Evolutionary conservation across 2,888 invertebrate genomes (phyloP).

Genomic region (Emmelina monodactyla): DNA sequence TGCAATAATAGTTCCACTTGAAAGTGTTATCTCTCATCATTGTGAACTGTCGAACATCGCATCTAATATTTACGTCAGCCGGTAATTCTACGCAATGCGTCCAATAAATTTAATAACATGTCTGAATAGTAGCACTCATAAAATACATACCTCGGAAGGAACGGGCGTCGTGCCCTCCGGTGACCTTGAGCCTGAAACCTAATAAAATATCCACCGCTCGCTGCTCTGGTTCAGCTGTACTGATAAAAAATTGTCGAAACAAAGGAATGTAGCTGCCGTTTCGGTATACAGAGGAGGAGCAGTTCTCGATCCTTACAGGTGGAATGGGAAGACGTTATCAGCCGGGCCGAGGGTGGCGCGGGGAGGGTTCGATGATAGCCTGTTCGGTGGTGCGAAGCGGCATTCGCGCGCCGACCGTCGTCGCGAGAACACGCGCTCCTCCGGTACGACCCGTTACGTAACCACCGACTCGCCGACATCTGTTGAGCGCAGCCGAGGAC

Average conservation of each 20-base stretch:
- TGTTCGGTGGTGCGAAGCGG: conserved; percentile 26
- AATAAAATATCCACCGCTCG: conserved; percentile 17
- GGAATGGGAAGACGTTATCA: conserved; percentile 10
- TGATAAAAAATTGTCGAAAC: neutral
- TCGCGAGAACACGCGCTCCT: conserved; percentile 31
- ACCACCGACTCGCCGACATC: conserved; percentile 44
- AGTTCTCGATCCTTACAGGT: no score
- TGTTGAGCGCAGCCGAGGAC: conserved; percentile 43
- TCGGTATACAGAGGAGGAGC: neutral
- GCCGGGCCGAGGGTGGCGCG: conserved; percentile 18
- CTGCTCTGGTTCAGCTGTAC: conserved; percentile 2
- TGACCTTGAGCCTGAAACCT: conserved; percentile 27
- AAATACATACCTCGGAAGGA: conserved; percentile 21
- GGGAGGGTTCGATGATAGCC: conserved; percentile 17
- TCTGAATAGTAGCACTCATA: conserved; percentile 24
- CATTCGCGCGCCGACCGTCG: conserved; percentile 50
- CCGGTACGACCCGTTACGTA: conserved; percentile 48
- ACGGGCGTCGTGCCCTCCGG: conserved; percentile 19
- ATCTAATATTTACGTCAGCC: no score
- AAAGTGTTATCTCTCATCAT: no score
- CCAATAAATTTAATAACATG: conserved; percentile 22
- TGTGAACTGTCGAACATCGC: no score
- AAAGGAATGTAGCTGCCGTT: neutral
- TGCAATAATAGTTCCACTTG: no score
- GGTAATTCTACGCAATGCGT: conserved; percentile 33